A percentile compares a stretch with the other conserved stretches of the same genome.
Evolutionary conservation across 2,888 invertebrate species (phyloP).

Genomic region (Pammene aurita): DNA sequence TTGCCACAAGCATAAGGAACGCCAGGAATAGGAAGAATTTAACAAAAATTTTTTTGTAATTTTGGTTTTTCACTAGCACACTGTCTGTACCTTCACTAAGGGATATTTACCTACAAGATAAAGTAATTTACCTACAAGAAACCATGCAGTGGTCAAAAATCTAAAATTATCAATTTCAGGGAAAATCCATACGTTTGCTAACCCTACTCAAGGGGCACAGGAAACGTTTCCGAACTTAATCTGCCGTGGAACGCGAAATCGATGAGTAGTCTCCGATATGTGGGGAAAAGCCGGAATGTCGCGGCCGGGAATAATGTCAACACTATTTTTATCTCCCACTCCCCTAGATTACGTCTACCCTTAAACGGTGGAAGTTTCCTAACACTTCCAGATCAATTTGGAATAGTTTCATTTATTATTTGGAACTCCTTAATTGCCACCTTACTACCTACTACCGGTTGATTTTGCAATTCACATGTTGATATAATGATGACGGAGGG

Average conservation of each 20-base stretch:
- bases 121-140: too few species aligned
- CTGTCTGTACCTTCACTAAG: too few species aligned
- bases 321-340: conserved; percentile 57
- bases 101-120: too few species aligned
- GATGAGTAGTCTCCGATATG: conserved; percentile 60
- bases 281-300: conserved; percentile 46
- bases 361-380: conserved; percentile 8
- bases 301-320: conserved; percentile 65
- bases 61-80: too few species aligned
- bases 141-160: too few species aligned
- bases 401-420: conserved; percentile 8
- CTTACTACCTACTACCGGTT: too few species aligned
- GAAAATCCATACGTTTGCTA: background rate
- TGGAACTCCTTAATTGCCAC: background rate
- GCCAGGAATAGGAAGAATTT: too few species aligned
- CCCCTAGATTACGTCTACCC: conserved; percentile 24
- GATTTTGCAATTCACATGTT: too few species aligned
- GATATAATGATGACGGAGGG: too few species aligned
- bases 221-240: conserved; percentile 68
- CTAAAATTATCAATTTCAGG: background rate
- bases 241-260: conserved; percentile 69
- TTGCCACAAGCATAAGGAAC: too few species aligned
- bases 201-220: conserved; percentile 47
- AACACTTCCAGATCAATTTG: conserved; percentile 5
- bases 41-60: too few species aligned